Evolutionary conservation across 2,797 vertebrate species (phyloP), one percentile per base, ranked within the genome.

Genomic region (Menidia menidia): DNA sequence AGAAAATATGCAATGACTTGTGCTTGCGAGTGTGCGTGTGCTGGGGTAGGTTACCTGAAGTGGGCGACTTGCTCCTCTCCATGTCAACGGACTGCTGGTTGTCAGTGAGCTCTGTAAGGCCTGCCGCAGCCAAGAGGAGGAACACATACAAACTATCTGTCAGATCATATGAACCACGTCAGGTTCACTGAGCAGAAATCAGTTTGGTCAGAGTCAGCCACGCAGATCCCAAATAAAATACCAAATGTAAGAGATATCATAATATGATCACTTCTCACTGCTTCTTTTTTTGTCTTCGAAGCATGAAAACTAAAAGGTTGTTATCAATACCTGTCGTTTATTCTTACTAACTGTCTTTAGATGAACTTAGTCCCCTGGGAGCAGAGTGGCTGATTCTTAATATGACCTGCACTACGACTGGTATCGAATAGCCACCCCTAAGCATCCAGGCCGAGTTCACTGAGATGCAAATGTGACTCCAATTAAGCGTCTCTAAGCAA

Each of bases 11-110:
- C 41, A 13, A 41, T 43, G 59, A 32, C 3, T 30, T 18, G 18
- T 50, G 39, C 12, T 44, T 78, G 57, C 66, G 78, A 50, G 47
- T 59, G 48, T 66, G 58, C 39, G 70, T 70, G 74, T 64, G 78
- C 62, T 70, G 59, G 50, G 31, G 58, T 18, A 60, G 71, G 83
- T 95, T 97, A 99, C 98, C 98, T 98, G 98, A 97, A 80, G 97
- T 98, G 81, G 98, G 98, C 25, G 97, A 98, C 90, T 96, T 98
- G 96, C 96, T 98, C 80, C 96, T 95, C 79, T 99, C 98, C 87
- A 97, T 94, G 88, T 99, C 98, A 80, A 95, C 84, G 78, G 97
- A 95, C 83, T 96, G 94, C 88, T 97, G 97, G 94, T 95, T 97
- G 89, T 99, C 97, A 77, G 95, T 96, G 80, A 99, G 95, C 91